Percentiles rank a stretch among this genome's conserved stretches.
phyloP scores from a whole-genome alignment of 2,797 vertebrate species.

The Clarias fuscus region DNA sequence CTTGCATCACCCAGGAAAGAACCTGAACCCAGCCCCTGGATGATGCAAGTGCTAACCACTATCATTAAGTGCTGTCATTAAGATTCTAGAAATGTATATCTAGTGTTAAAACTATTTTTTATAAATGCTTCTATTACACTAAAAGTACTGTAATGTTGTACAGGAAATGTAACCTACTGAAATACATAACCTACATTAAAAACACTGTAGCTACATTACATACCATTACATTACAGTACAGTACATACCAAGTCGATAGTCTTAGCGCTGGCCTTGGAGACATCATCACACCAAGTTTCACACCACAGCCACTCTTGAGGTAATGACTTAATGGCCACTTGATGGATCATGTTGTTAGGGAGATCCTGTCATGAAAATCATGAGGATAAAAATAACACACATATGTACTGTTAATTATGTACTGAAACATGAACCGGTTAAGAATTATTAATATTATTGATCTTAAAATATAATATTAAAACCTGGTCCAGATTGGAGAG shows the following conservation, averaged over 20 bases:
- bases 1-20: no score
- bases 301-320: conserved; percentile 99
- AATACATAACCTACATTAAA: background rate
- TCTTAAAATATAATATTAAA: background rate
- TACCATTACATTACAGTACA: no score
- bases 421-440: background rate
- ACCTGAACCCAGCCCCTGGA: no score
- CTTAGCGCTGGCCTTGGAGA: conserved; percentile 89
- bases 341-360: conserved; percentile 99
- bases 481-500: conserved; percentile 98
- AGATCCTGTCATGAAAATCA: conserved; percentile 80
- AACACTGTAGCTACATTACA: background rate
- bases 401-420: background rate
- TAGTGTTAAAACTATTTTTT: background rate
- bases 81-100: background rate
- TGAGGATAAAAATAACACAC: conserved; percentile 4
- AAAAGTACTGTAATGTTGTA: background rate
- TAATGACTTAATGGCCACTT: conserved; percentile 94
- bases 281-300: conserved; percentile 95
- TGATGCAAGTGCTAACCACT: no score
- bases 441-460: background rate
- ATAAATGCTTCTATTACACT: no score
- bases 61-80: background rate
- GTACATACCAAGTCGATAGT: conserved; percentile 92
- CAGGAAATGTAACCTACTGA: background rate